Evolutionary conservation across 2,888 invertebrate genomes (phyloP), one percentile per base, ranked within the genome.

Genomic region (Ramazzottius varieornatus): DNA sequence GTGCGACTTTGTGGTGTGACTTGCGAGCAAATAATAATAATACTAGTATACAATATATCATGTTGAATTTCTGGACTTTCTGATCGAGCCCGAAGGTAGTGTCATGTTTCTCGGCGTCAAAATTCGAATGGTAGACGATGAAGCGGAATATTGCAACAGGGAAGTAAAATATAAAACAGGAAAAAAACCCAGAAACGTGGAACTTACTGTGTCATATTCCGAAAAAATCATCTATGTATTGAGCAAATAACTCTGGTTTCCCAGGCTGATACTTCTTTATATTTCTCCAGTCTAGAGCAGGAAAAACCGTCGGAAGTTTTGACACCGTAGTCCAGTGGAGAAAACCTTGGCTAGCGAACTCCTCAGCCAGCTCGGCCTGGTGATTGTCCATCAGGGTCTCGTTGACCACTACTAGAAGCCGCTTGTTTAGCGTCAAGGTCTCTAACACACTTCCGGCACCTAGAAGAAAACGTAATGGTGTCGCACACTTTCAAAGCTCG

Each of bases 391-490:
- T 54, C 24, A 54, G 29, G 4, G 54, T 54, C 29, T 54, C 54
- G 29, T 54, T 54, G 29, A 54, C 29, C 24, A 54, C 54, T 4
- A 54, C 54, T 24, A 54, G 29, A 4, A 54, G 29, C 20, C 54
- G 54, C 54, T 54, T 54, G 54, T 54, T 16, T 4, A 54, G 29
- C 8, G n/a, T 24, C 54, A 54, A 54, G 4, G 54, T 24, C 29
- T 54, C 54, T 24, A 54, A 24, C 20, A 54, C 29, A 54, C 54
- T 54, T 54, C 54, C 54, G 54, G 54, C 54, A 29, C 54, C 54
- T 54, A 24, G 4, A 54, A 54, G 24, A 13, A 54, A 54, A 29
- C 8, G 24, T 54, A 29, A 54, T 54, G 8, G 8, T 54, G 4
- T 54, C 4, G 24, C 24, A 54, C 29, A 54, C 29, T n/a, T 8